These are phyloP conservation scores for Drosophila histrio DNA, from an alignment of 2,888 invertebrate species.

Conservation along the genomic window DNA sequence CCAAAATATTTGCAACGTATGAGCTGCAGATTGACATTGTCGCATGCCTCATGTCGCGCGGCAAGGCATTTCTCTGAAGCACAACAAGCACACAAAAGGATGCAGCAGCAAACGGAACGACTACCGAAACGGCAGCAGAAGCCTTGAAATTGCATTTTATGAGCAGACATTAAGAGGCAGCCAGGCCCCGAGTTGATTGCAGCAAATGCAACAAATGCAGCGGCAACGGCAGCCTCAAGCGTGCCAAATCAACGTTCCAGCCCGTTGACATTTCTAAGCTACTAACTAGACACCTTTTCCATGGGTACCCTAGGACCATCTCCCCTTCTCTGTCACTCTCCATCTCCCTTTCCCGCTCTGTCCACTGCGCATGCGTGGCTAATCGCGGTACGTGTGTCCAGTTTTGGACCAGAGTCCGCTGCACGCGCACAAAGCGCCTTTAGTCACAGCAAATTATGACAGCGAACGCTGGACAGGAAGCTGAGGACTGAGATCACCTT, in stretches of 20 bases:
- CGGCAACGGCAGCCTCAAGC: constrained; percentile 29
- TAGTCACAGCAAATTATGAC: constrained; percentile 74
- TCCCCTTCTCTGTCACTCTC: not conserved
- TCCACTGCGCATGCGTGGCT: constrained; percentile 64
- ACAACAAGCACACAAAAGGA: constrained; percentile 37
- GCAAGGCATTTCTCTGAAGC: constrained; percentile 53
- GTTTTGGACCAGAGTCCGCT: constrained; percentile 23
- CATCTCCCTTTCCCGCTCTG: not conserved
- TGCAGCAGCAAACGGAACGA: constrained; percentile 24
- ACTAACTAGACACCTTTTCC: constrained; percentile 59
- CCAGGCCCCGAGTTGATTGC: constrained; percentile 49
- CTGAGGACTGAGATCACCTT: constrained; percentile 38
- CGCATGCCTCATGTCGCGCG: constrained; percentile 18
- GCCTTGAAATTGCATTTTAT: constrained; percentile 75
- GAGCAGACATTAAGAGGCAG: constrained; percentile 61
- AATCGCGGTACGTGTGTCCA: constrained; percentile 72
- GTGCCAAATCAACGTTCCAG: constrained; percentile 53
- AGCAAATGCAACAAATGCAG: constrained; percentile 24
- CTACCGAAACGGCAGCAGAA: constrained; percentile 62
- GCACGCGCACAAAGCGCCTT: constrained; percentile 61
- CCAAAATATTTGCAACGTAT: constrained; percentile 74
- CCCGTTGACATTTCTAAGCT: constrained; percentile 70
- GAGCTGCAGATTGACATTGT: constrained; percentile 40
- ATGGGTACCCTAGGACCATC: not conserved
- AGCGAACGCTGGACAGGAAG: constrained; percentile 12